Evolutionary conservation across 2,113 vertebrate species (phyloP).

Genomic region (Cacatua alba): DNA sequence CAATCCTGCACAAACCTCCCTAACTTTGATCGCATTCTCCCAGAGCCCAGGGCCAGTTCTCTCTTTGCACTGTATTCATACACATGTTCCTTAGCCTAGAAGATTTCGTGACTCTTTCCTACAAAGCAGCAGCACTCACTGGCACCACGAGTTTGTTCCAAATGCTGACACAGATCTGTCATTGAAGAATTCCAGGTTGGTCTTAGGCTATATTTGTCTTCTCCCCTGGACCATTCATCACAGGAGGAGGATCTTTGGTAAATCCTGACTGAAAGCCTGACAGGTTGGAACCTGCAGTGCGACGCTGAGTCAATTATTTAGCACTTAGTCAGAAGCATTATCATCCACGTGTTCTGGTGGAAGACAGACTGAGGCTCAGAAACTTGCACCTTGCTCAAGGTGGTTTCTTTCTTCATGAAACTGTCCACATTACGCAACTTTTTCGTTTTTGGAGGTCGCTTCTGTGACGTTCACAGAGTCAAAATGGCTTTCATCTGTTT

Average conservation of each 20-base stretch:
- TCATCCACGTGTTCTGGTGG: background rate
- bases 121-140: background rate
- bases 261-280: constrained; percentile 29
- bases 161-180: background rate
- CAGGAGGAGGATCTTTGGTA: constrained; percentile 4
- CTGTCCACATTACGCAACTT: background rate
- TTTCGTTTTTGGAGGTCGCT: background rate
- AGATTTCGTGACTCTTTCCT: background rate
- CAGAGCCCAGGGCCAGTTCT: background rate
- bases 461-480: background rate
- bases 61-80: background rate
- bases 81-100: background rate
- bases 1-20: background rate
- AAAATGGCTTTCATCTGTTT: background rate
- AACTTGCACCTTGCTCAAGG: background rate
- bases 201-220: background rate
- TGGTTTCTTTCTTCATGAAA: background rate
- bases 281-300: background rate
- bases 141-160: background rate
- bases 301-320: background rate
- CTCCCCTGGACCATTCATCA: constrained; percentile 37
- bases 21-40: background rate
- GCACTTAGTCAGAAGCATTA: background rate
- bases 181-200: background rate
- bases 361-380: background rate